Percentiles rank a stretch among this genome's conserved stretches.
These are phyloP conservation scores for Pogonomyrmex barbatus DNA, from an alignment of 1,140 invertebrate genomes.

Conservation along the genomic window DNA sequence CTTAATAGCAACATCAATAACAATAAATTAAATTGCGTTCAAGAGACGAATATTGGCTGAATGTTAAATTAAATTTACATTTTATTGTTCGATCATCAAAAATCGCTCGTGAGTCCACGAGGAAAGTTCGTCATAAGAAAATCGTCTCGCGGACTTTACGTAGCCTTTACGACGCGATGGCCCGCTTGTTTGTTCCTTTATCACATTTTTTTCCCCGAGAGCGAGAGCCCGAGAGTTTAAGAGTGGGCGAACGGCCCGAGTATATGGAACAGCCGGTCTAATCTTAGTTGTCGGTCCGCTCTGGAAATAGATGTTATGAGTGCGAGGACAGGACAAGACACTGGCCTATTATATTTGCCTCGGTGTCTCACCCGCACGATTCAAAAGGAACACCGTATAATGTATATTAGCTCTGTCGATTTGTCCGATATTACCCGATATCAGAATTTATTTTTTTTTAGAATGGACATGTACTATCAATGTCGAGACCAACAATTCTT, in stretches of 20 bases:
- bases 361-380: constrained; percentile 33
- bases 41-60: background rate
- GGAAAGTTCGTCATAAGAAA: background rate
- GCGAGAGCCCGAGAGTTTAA: constrained; percentile 64
- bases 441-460: background rate
- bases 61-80: constrained; percentile 3
- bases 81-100: background rate
- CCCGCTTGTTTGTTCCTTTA: constrained; percentile 78
- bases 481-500: background rate
- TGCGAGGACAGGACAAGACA: constrained; percentile 86
- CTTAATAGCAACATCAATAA: background rate
- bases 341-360: constrained; percentile 82
- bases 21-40: background rate
- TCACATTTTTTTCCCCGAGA: constrained; percentile 76
- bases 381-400: constrained; percentile 19
- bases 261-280: constrained; percentile 86
- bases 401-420: constrained; percentile 11
- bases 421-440: background rate
- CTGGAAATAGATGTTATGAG: constrained; percentile 87
- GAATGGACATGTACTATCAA: background rate
- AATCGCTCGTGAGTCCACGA: background rate
- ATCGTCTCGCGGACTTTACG: constrained; percentile 18
- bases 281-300: constrained; percentile 85
- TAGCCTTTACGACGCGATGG: background rate
- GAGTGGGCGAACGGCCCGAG: constrained; percentile 82